A percentile compares a stretch with the other conserved stretches of the same genome.
phyloP scores from a whole-genome alignment of 2,113 vertebrate species.

The Regulus satrapa region DNA sequence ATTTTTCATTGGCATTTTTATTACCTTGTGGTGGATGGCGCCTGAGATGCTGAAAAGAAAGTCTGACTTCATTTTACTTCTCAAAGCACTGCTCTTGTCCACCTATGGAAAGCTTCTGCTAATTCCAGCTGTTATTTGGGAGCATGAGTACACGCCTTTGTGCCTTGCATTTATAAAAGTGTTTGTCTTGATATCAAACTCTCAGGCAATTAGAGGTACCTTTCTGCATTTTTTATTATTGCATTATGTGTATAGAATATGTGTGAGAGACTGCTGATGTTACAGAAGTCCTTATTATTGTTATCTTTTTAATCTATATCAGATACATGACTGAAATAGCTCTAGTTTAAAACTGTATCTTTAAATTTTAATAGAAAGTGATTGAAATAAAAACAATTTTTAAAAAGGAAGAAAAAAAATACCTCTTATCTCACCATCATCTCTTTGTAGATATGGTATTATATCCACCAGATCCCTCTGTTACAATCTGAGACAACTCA shows the following conservation, averaged over 20 bases:
- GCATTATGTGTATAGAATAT: background rate
- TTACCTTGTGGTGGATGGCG: constrained; percentile 75
- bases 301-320: background rate
- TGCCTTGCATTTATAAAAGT: constrained; percentile 90
- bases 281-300: background rate
- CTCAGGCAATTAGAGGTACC: constrained; percentile 90
- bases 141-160: constrained; percentile 89
- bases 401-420: background rate
- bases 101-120: constrained; percentile 95
- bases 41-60: constrained; percentile 39
- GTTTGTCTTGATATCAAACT: constrained; percentile 93
- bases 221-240: background rate
- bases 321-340: background rate
- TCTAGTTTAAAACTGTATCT: background rate
- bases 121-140: constrained; percentile 96
- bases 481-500: background rate
- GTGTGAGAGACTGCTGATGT: background rate
- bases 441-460: background rate
- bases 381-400: background rate
- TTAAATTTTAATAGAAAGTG: background rate
- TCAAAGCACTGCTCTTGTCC: constrained; percentile 89
- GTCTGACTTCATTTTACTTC: constrained; percentile 73
- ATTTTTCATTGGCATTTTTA: constrained; percentile 83
- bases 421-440: background rate
- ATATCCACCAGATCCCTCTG: background rate